phyloP scores from a whole-genome alignment of 2,797 vertebrate genomes.

The Meriones psammophilus region DNA sequence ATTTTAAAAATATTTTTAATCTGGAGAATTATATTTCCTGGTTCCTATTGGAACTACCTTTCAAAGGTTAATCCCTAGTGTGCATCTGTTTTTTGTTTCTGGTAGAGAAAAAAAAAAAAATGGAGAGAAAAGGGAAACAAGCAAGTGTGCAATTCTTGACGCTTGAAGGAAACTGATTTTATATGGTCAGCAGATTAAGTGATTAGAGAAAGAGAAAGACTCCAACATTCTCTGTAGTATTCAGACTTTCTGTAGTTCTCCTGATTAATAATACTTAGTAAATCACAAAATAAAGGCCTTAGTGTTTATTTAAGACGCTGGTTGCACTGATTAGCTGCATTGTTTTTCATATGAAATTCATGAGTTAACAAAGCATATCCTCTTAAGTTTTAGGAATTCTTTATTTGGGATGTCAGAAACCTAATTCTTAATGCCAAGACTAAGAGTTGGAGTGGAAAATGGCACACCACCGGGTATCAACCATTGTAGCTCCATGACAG shows the following conservation, averaged over 20 bases:
- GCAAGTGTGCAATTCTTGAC: too few species aligned
- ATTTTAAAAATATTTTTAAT: too few species aligned
- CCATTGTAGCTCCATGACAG: neutral
- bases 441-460: neutral
- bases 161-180: too few species aligned
- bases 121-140: too few species aligned
- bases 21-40: too few species aligned
- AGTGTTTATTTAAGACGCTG: neutral
- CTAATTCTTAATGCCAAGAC: neutral
- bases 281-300: neutral
- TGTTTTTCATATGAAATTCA: neutral
- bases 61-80: too few species aligned
- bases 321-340: neutral
- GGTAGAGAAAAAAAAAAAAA: too few species aligned
- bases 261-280: neutral
- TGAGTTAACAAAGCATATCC: neutral
- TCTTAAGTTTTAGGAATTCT: neutral
- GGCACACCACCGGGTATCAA: neutral
- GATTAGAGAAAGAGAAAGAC: too few species aligned
- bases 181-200: too few species aligned
- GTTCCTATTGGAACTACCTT: too few species aligned
- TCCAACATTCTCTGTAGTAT: too few species aligned
- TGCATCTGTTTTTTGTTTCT: too few species aligned
- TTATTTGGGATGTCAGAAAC: neutral
- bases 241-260: neutral